Percentiles rank a stretch among this genome's conserved stretches.
These are phyloP conservation scores for Tetragonula clypearis DNA, from an alignment of 1,140 invertebrate genomes.

Conservation along the genomic window DNA sequence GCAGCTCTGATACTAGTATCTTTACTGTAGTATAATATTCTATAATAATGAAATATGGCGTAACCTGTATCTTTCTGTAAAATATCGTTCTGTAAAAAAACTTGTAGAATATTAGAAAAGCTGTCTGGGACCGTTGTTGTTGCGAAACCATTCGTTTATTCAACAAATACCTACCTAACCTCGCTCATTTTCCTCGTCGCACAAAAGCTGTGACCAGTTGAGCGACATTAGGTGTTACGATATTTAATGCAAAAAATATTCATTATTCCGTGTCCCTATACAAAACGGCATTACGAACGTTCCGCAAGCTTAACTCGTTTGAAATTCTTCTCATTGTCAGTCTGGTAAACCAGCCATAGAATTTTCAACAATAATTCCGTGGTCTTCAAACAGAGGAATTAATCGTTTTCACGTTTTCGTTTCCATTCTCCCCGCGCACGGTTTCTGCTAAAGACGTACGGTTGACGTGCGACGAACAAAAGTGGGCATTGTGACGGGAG, in stretches of 20 bases:
- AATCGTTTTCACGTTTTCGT: neutral
- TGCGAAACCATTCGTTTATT: too few species aligned
- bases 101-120: too few species aligned
- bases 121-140: too few species aligned
- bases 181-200: neutral
- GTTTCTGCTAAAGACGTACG: constrained; percentile 9
- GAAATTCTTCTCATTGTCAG: neutral
- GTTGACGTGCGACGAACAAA: constrained; percentile 16
- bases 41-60: too few species aligned
- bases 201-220: neutral
- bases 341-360: neutral
- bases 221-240: neutral
- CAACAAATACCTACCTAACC: neutral
- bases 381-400: neutral
- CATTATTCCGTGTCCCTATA: neutral
- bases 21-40: too few species aligned
- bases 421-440: neutral
- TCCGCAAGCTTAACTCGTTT: neutral
- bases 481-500: constrained; percentile 40
- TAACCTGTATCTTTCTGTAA: too few species aligned
- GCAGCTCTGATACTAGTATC: too few species aligned
- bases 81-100: too few species aligned
- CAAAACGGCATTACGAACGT: neutral
- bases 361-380: neutral
- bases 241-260: neutral